These are phyloP conservation scores for Myopa tessellatipennis DNA, from an alignment of 2,888 invertebrate species.

Conservation along the genomic window DNA sequence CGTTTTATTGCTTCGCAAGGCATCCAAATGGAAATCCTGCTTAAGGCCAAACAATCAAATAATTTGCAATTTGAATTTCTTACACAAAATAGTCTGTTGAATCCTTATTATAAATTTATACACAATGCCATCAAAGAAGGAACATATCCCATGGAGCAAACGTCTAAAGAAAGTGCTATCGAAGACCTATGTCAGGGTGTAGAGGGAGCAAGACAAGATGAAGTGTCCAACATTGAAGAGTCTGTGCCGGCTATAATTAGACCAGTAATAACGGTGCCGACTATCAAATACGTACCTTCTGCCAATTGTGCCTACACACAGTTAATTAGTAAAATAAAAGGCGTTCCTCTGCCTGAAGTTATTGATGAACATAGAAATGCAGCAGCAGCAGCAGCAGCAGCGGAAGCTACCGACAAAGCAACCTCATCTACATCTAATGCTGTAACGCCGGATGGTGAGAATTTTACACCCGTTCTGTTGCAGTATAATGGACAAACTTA, in stretches of 20 bases:
- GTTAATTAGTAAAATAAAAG: conserved; percentile 87
- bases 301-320: conserved; percentile 90
- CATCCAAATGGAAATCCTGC: conserved; percentile 97
- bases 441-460: conserved; percentile 46
- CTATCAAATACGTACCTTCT: conserved; percentile 82
- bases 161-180: conserved; percentile 40
- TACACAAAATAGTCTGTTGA: conserved; percentile 83
- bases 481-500: conserved; percentile 63
- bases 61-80: conserved; percentile 95
- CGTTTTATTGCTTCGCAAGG: conserved; percentile 90
- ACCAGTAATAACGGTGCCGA: conserved; percentile 69
- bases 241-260: conserved; percentile 37
- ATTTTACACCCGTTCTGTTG: conserved; percentile 62
- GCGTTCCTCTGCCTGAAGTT: conserved; percentile 69
- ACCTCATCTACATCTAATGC: conserved; percentile 43
- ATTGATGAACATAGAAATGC: conserved; percentile 55
- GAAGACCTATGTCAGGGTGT: conserved; percentile 43
- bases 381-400: conserved; percentile 43
- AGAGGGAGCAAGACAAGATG: background rate
- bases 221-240: conserved; percentile 23
- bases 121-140: conserved; percentile 77
- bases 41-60: conserved; percentile 95
- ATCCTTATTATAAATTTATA: conserved; percentile 89
- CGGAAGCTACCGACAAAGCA: conserved; percentile 48
- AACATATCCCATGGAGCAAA: conserved; percentile 70